Base-by-base conservation (phyloP, 2,113 vertebrate genomes). In the Periophthalmodon schlosseri region DNA sequence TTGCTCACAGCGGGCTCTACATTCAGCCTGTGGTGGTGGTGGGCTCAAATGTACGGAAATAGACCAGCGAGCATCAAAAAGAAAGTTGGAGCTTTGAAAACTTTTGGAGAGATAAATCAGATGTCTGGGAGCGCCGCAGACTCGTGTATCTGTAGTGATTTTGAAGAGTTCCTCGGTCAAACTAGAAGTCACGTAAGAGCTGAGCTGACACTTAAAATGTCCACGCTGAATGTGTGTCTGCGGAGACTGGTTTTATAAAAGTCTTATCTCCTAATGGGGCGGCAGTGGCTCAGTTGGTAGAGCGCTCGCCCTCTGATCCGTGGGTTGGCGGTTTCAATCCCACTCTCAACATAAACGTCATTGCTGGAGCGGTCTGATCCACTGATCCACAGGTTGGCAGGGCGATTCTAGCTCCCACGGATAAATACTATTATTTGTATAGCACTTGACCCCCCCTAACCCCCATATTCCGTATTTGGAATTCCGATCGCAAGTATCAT, bases 1-100 rank as follows among this genome's bases (percentile, higher is more conserved):
- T 56, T 56, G 52, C 52, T 78, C 77, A 74, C 81, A 84, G 75
- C 74, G 74, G 75, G 78, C 74, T 60, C 47, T 56, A 47, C 78
- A 56, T 77, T 67, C 57, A 72, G 69, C 66, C 61, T 11, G 28
- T 21, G 24, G 61, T 74, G 70, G 54, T 57, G 44, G 72, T 20
- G 57, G 23, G 14, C 39, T 77, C 50, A 72, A 70, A 72, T 54
- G 78, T 67, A 61, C 60, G 34, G 34, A 63, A 67, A 58, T 23
- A 65, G 72, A 70, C 68, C 65, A 36, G 68, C 67, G 1, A 56
- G 52, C 52, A 56, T 56, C 20, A 56, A 10, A 63, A 77, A 49
- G 72, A 58, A 50, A 75, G 73, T 21, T 56, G 52, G 64, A 3
- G 9, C 49, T 60, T 73, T 57, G 54, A 50, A 78, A 70, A 69